Evolutionary conservation across 2,888 invertebrate genomes (phyloP).

Genomic region (Willowsia nigromaculata): DNA sequence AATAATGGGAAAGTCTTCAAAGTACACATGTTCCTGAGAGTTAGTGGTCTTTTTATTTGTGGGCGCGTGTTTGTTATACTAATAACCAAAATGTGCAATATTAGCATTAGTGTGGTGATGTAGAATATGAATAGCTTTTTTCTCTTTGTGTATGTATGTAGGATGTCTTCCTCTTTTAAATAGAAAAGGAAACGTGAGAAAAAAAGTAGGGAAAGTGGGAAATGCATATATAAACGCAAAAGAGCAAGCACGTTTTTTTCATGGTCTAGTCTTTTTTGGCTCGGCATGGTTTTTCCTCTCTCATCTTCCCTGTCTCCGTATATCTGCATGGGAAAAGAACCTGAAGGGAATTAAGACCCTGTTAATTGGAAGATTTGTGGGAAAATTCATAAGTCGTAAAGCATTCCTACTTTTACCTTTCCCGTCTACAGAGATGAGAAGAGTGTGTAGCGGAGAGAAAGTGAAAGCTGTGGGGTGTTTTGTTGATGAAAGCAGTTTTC

Average conservation of each 20-base stretch:
- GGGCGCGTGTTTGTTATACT: conserved; percentile 30
- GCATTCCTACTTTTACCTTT: background rate
- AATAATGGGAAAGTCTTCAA: too few relatives aligned
- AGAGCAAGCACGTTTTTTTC: background rate
- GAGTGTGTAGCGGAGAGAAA: background rate
- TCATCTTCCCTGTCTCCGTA: background rate
- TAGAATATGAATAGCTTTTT: background rate
- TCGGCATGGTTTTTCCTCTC: conserved; percentile 18
- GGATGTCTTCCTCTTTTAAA: background rate
- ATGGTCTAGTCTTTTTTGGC: conserved; percentile 2
- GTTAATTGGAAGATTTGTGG: conserved; percentile 65
- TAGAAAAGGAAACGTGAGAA: background rate
- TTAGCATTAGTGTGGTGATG: conserved; percentile 19
- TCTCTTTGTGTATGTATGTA: background rate
- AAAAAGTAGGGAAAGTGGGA: background rate
- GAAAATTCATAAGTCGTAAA: conserved; percentile 60
- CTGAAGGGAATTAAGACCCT: conserved; percentile 61
- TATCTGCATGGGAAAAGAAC: conserved; percentile 49
- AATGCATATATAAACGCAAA: background rate
- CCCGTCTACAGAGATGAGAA: too few relatives aligned
- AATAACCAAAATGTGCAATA: conserved; percentile 31
- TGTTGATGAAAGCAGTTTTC: conserved; percentile 11
- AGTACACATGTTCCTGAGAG: conserved; percentile 9
- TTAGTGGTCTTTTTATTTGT: background rate
- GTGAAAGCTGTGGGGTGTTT: background rate